Conservation (phyloP, 2,888 invertebrate genomes). For the Sinelater perroti region DNA sequence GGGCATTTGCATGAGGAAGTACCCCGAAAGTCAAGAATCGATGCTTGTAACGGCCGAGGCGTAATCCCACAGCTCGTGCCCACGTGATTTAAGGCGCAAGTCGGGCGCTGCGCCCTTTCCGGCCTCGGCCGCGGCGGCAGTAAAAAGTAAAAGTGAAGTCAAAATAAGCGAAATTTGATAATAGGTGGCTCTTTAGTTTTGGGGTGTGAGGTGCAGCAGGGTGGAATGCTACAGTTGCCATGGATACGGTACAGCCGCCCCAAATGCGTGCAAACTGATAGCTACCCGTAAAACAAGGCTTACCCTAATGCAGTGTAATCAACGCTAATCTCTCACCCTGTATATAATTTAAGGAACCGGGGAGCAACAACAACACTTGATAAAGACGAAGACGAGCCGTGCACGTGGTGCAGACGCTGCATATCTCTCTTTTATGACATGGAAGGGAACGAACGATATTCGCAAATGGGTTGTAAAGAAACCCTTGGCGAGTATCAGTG, state of each 20-base stretch:
- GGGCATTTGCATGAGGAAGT: conserved; percentile 16
- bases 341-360: conserved; percentile 34
- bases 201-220: conserved; percentile 29
- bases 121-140: background rate
- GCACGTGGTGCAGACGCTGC: conserved; percentile 24
- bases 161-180: conserved; percentile 33
- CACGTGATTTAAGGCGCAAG: background rate
- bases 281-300: conserved; percentile 32
- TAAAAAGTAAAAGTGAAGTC: conserved; percentile 14
- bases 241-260: conserved; percentile 39
- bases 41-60: conserved; percentile 5
- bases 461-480: conserved; percentile 19
- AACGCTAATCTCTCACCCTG: conserved; percentile 37
- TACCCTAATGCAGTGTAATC: conserved; percentile 31
- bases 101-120: background rate
- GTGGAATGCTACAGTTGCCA: conserved; percentile 36
- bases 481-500: conserved; percentile 13
- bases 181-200: conserved; percentile 25
- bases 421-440: conserved; percentile 20
- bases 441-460: conserved; percentile 19
- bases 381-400: conserved; percentile 25
- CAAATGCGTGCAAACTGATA: conserved; percentile 36
- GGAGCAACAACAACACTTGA: conserved; percentile 16
- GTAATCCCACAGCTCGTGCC: conserved; percentile 1
- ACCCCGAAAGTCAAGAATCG: conserved; percentile 6